A percentile compares a stretch with the other conserved stretches of the same genome.
These are phyloP conservation scores for Canis aureus DNA, from an alignment of 2,113 vertebrate genomes.

Conservation along the genomic window DNA sequence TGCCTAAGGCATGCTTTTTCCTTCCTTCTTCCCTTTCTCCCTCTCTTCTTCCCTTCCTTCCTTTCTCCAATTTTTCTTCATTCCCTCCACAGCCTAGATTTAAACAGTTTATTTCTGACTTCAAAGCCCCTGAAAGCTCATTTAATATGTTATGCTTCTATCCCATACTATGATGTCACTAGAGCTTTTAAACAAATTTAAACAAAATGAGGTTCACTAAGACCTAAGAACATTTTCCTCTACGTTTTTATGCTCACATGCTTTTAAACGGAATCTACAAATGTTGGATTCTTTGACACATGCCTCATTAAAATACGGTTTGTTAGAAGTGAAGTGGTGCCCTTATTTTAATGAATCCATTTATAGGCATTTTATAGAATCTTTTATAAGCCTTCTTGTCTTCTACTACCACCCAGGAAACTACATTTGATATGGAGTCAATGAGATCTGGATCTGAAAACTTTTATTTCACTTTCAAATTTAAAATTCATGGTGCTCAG, in stretches of 20 bases:
- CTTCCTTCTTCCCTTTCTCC: not conserved
- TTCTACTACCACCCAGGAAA: not conserved
- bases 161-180: not conserved
- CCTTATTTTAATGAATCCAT: slow-evolving; percentile 40
- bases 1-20: not conserved
- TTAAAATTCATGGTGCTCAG: slow-evolving; percentile 39
- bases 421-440: slow-evolving; percentile 31
- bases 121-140: not conserved
- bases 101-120: slow-evolving; percentile 9
- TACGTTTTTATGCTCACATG: slow-evolving; percentile 31
- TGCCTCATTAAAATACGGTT: slow-evolving; percentile 25
- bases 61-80: not conserved
- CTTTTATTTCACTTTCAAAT: slow-evolving; percentile 25
- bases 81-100: not conserved
- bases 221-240: slow-evolving; percentile 8
- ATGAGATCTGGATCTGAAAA: slow-evolving; percentile 47
- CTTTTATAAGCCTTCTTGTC: slow-evolving; percentile 4
- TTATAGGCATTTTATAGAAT: slow-evolving; percentile 37
- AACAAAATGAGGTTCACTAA: slow-evolving; percentile 60
- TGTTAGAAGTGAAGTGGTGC: slow-evolving; percentile 24
- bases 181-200: not conserved
- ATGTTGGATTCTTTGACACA: slow-evolving; percentile 44
- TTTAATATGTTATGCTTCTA: not conserved
- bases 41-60: not conserved
- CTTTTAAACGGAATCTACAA: slow-evolving; percentile 46